These are phyloP conservation scores for Triplophysa bombifrons DNA, from an alignment of 2,797 vertebrate genomes.

Conservation along the genomic window DNA sequence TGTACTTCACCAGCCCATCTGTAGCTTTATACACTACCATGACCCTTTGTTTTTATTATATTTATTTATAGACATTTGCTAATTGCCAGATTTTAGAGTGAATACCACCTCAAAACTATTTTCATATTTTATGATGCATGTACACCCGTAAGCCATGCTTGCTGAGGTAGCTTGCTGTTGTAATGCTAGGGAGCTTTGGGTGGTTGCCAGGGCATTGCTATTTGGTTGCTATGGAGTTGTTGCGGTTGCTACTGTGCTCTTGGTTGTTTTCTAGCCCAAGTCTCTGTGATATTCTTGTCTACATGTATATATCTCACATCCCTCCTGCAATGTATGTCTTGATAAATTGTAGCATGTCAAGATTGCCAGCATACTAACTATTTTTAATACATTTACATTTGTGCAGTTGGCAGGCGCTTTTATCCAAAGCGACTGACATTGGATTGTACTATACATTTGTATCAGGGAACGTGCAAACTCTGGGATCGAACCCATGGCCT, in stretches of 20 bases:
- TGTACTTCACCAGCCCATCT: neutral
- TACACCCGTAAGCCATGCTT: neutral
- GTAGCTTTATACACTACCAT: conserved; percentile 13
- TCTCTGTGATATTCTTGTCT: neutral
- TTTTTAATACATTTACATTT: neutral
- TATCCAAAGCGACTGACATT: too few species aligned
- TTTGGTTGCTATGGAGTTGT: neutral
- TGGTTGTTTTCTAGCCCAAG: neutral
- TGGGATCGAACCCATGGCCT: too few species aligned
- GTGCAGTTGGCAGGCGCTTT: too few species aligned
- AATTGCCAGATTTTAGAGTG: neutral
- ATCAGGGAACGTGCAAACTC: too few species aligned
- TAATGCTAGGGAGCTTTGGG: neutral
- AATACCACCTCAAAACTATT: neutral
- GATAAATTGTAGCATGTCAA: neutral
- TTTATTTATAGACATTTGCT: neutral
- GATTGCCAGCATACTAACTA: neutral
- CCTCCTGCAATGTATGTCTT: too few species aligned
- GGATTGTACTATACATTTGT: too few species aligned
- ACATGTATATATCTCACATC: too few species aligned
- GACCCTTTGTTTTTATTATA: neutral
- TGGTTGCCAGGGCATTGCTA: neutral
- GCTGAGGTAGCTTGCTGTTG: neutral
- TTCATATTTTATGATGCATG: neutral
- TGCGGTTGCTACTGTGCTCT: neutral